These are phyloP conservation scores for Benthosema pterotum DNA, from an alignment of 2,797 vertebrate genomes.

Conservation along the genomic window DNA sequence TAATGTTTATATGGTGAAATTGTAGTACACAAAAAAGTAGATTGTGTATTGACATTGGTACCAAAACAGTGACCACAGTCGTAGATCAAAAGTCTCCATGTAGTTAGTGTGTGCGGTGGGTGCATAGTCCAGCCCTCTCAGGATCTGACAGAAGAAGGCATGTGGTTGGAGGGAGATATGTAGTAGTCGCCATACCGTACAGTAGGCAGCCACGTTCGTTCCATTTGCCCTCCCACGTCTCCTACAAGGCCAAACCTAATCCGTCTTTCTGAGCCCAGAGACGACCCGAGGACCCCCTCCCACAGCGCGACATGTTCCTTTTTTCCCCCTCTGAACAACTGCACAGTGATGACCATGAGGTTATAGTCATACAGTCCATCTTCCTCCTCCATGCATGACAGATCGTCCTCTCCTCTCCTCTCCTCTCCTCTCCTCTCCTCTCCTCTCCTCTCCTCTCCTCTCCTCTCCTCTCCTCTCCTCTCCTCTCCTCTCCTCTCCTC, in stretches of 20 bases:
- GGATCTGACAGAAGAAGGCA: no score
- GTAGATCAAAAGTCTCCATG: no score
- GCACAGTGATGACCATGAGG: constrained; percentile 30
- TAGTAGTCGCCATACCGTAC: no score
- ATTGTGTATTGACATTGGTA: no score
- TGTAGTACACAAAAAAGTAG: no score
- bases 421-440: background rate
- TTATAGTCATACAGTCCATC: constrained; percentile 21
- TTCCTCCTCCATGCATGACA: constrained; percentile 25
- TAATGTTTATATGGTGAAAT: no score
- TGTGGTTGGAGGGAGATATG: constrained; percentile 19
- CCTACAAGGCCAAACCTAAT: constrained; percentile 39
- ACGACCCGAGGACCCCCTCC: constrained; percentile 45
- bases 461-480: background rate
- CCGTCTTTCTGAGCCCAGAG: constrained; percentile 56
- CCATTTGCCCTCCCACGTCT: constrained; percentile 35
- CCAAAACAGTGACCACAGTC: no score
- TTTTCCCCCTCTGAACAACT: constrained; percentile 33
- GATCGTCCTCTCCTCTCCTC: background rate
- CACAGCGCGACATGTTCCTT: constrained; percentile 31
- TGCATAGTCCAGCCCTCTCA: no score
- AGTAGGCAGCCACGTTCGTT: no score
- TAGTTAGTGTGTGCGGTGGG: no score
- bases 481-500: constrained; percentile 17
- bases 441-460: constrained; percentile 5